Conservation (phyloP, 2,888 invertebrate genomes). For the Agriopis marginaria region DNA sequence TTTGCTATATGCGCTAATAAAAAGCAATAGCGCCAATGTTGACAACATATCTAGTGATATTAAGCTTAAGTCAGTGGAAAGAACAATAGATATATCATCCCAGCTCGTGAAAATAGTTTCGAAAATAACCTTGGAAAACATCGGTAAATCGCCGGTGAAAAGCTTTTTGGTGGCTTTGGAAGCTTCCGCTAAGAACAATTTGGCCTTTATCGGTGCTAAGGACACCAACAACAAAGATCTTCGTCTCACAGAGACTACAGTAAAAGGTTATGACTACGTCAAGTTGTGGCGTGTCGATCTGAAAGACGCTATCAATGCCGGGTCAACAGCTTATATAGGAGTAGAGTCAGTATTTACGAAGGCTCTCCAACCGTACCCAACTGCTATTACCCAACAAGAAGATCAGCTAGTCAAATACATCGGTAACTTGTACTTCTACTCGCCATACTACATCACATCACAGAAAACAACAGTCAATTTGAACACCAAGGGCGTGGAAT, state of each 20-base stretch:
- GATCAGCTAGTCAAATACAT: slow-evolving; percentile 96
- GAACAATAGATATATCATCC: slow-evolving; percentile 94
- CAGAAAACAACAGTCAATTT: slow-evolving; percentile 94
- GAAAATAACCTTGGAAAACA: slow-evolving; percentile 94
- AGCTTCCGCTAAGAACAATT: slow-evolving; percentile 84
- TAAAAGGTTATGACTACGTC: slow-evolving; percentile 79
- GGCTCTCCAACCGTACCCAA: slow-evolving; percentile 93
- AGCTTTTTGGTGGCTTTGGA: slow-evolving; percentile 91
- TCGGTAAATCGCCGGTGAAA: slow-evolving; percentile 89
- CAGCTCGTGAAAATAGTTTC: slow-evolving; percentile 95
- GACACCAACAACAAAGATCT: slow-evolving; percentile 87
- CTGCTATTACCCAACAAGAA: slow-evolving; percentile 95
- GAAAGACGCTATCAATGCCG: slow-evolving; percentile 86
- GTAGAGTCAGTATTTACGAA: slow-evolving; percentile 92
- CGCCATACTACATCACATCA: slow-evolving; percentile 92
- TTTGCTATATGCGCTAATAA: slow-evolving; percentile 62
- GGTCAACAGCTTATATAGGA: slow-evolving; percentile 86
- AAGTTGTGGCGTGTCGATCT: slow-evolving; percentile 87
- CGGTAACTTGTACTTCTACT: slow-evolving; percentile 93
- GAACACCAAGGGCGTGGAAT: slow-evolving; percentile 92
- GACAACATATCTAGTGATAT: slow-evolving; percentile 86
- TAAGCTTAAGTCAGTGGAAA: slow-evolving; percentile 92
- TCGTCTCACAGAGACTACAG: slow-evolving; percentile 80
- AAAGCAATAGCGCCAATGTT: slow-evolving; percentile 68
- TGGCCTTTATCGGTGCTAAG: slow-evolving; percentile 92